Percentiles rank a stretch among this genome's conserved stretches.
phyloP scores from a whole-genome alignment of 2,113 vertebrate genomes.

The Heptranchias perlo region DNA sequence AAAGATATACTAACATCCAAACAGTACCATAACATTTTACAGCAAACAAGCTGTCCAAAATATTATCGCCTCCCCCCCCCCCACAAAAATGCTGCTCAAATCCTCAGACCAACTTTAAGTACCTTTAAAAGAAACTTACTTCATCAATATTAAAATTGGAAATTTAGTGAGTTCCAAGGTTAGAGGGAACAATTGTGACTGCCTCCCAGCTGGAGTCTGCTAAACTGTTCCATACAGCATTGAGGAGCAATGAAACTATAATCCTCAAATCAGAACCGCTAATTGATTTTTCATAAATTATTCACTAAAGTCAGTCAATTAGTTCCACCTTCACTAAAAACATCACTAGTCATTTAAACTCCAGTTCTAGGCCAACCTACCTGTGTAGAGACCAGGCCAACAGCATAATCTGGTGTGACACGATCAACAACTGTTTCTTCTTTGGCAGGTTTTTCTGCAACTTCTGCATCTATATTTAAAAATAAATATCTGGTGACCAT shows the following conservation, averaged over 20 bases:
- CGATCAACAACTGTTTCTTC: constrained; percentile 90
- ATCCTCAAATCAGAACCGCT: not conserved
- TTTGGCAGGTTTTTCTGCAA: constrained; percentile 86
- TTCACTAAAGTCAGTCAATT: not conserved
- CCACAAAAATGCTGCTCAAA: not conserved
- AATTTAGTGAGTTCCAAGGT: not conserved
- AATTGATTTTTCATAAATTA: not conserved
- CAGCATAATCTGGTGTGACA: constrained; percentile 92
- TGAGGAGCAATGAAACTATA: not conserved
- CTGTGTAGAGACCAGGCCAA: constrained; percentile 92
- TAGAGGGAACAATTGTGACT: not conserved
- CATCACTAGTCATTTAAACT: not conserved
- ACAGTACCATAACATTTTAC: not conserved
- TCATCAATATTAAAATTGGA: not conserved
- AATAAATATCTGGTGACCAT: not conserved
- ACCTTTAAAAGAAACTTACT: not conserved
- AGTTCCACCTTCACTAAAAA: not conserved
- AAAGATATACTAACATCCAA: not conserved
- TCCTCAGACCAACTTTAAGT: not conserved
- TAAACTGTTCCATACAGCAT: not conserved
- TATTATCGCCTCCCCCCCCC: not conserved
- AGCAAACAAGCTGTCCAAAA: not conserved
- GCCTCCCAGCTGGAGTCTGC: not conserved
- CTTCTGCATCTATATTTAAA: constrained; percentile 69
- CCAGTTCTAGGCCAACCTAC: constrained; percentile 50